Conservation (phyloP, 2,797 vertebrate species). For the Prionace glauca region DNA sequence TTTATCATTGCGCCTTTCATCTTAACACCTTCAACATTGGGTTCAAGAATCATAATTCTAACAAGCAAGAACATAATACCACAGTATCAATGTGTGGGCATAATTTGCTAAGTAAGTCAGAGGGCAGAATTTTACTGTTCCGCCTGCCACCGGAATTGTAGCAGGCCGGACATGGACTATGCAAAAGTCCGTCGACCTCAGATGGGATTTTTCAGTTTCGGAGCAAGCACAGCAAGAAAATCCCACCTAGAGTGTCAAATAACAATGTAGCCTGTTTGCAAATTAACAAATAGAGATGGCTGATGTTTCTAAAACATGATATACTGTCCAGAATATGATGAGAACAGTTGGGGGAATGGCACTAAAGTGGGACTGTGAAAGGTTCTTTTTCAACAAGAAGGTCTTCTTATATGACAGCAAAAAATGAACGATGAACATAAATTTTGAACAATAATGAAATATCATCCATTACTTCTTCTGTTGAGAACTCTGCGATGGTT, state of each 20-base stretch:
- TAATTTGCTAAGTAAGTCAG: not conserved
- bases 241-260: not conserved
- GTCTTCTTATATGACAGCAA: not conserved
- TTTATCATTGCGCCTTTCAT: not conserved
- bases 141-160: too few species aligned
- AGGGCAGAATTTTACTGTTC: too few species aligned
- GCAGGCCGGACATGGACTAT: too few species aligned
- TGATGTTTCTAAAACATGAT: not conserved
- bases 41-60: not conserved
- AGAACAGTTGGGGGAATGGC: not conserved
- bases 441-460: conserved; percentile 29
- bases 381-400: not conserved
- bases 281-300: not conserved
- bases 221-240: too few species aligned
- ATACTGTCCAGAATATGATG: not conserved
- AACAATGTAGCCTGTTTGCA: not conserved
- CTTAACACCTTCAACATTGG: not conserved
- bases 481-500: conserved; percentile 10
- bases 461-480: conserved; percentile 30
- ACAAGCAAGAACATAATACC: not conserved
- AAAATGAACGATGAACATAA: conserved; percentile 29
- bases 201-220: too few species aligned
- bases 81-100: too few species aligned
- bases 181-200: too few species aligned
- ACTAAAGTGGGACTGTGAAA: not conserved